Base-by-base conservation (phyloP, 1,140 invertebrate genomes). In the Calephelis nemesis region DNA sequence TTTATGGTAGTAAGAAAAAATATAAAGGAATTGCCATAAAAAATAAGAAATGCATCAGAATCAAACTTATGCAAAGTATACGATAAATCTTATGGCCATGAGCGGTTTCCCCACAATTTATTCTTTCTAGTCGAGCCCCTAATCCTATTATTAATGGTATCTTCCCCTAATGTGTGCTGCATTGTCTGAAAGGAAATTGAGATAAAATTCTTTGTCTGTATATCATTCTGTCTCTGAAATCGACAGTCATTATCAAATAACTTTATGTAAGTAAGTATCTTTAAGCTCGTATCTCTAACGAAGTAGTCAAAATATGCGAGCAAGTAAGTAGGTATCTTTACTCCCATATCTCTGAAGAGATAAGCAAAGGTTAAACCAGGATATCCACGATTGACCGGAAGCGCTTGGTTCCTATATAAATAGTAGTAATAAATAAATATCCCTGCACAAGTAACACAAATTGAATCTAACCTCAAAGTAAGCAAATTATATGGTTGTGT, bases 101-200 rank as follows among this genome's bases (percentile, higher is more conserved):
- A 78, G 85, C 75, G 82, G 84, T 82, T 88, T 83, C 78, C 75
- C 77, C 72, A 68, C 82, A 83, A 84, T 88, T 88, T 84, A 82
- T 86, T 85, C 83, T 81, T 83, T 82, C 63, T 47, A 47, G 15
- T 47, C 72, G 62, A 42, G 45, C 82, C 85, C 84, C 78, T 90
- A 90, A 88, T 87, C 87, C 83, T 65, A 74, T 90, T 90, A 90
- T 90, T 88, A 87, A 90, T 90, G 87, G 87, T 85, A 81, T 79
- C 79, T 75, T 74, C 69, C 62, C 54, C 69, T 77, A 76, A 83
- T 82, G 69, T 73, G 72, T 68, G 68, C 64, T 67, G 71, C 67
- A 72, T 69, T 69, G 54, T 60, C 63, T 47, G 45, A 45, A 47
- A 66, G 65, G 69, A 50, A 71, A 69, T 62, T 60, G 63, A 66